Evolutionary conservation across 1,140 invertebrate species (phyloP).

Genomic region (Drosophila parabipectinata): DNA sequence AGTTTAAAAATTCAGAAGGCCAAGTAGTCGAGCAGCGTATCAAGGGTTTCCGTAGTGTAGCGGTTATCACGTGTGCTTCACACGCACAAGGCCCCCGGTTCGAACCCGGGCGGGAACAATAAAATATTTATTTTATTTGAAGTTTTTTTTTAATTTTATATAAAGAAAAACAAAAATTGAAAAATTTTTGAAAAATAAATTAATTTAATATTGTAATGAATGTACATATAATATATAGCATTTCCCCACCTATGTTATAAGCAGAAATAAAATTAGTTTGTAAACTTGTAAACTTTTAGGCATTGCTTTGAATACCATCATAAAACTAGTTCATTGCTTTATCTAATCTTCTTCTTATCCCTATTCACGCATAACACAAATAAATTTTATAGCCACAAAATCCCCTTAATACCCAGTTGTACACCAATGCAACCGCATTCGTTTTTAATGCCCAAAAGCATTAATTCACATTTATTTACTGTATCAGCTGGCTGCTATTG

Average conservation of each 20-base stretch:
- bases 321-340: not conserved
- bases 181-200: no score
- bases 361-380: not conserved
- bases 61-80: constrained; percentile 88
- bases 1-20: not conserved
- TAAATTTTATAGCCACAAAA: constrained; percentile 1
- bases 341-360: not conserved
- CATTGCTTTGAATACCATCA: no score
- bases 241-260: no score
- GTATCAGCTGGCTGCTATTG: constrained; percentile 47
- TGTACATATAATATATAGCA: no score
- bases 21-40: not conserved
- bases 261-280: not conserved
- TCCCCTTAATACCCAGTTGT: constrained; percentile 3
- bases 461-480: constrained; percentile 59
- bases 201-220: no score
- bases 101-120: constrained; percentile 28
- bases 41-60: constrained; percentile 65
- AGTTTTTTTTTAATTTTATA: no score
- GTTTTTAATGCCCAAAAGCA: constrained; percentile 26
- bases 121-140: no score
- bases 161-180: no score
- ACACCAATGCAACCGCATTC: constrained; percentile 6
- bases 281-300: not conserved
- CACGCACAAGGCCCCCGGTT: constrained; percentile 87